Evolutionary conservation across 1,140 invertebrate species (phyloP).

Genomic region (Callitettix versicolor): DNA sequence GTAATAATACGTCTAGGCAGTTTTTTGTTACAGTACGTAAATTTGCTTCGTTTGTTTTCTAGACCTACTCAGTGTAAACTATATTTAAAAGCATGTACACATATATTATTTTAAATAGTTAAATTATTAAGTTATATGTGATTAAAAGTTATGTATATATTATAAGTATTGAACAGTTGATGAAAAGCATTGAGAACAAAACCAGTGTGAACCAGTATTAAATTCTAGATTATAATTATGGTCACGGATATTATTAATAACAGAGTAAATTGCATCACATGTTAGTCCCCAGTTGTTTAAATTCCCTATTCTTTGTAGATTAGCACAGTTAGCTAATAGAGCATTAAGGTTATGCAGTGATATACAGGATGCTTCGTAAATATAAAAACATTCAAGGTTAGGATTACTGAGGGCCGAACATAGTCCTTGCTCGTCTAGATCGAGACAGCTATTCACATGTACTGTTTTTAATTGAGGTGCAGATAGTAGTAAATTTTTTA

Average conservation of each 20-base stretch:
- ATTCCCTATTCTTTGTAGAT: constrained; percentile 35
- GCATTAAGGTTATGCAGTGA: constrained; percentile 31
- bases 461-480: constrained; percentile 32
- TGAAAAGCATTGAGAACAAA: constrained; percentile 35
- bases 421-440: constrained; percentile 33
- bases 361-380: constrained; percentile 35
- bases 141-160: no score
- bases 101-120: no score
- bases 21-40: no score
- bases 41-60: no score
- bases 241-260: constrained; percentile 30
- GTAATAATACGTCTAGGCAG: no score
- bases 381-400: constrained; percentile 37
- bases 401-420: constrained; percentile 22
- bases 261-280: constrained; percentile 32
- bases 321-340: constrained; percentile 32
- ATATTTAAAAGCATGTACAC: no score
- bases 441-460: constrained; percentile 37
- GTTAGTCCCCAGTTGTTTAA: constrained; percentile 37
- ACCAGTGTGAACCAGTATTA: constrained; percentile 38
- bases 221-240: constrained; percentile 37
- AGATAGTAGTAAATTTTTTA: constrained; percentile 32
- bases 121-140: no score
- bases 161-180: no score
- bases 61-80: no score